Evolutionary conservation across 2,113 vertebrate species (phyloP), one percentile per base, ranked within the genome.

Genomic region (Cyrtonyx montezumae): DNA sequence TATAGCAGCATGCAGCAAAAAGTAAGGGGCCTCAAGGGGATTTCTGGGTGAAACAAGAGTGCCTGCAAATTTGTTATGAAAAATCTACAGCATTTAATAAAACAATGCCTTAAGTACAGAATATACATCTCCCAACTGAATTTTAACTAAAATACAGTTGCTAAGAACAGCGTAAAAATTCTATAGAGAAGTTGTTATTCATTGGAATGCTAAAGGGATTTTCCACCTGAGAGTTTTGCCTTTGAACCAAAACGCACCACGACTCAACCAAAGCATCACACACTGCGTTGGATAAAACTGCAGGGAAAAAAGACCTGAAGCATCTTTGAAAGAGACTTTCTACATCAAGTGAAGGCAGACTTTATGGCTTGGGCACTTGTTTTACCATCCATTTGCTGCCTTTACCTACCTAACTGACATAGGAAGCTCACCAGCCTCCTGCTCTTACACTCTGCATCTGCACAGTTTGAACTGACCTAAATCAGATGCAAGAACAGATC

Each of bases 321-420:
- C 14, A 48, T 45, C 74, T 66, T 76, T 36, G n/a, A 61, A 2
- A 1, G 55, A 25, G 80, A 61, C 23, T 37, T 76, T 73, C 53
- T 82, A 67, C 7, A 1, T 1, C 9, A 69, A 71, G 46, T 1
- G 28, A 90, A 23, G 32, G 23, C 37, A 34, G 32, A 49, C 66
- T 7, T 1, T 32, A 21, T 4, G 6, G 26, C 40, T 40, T 37
- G 49, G 34, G 4, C 0, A 2, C 30, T 56, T 37, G 48, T n/a
- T 68, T 84, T 51, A 30, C 46, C 20, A 45, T 22, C 3, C 11
- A 23, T 49, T 68, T 76, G 55, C 11, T 42, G 65, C 34, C 32
- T 84, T 77, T 2, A 61, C 15, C 25, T 69, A 78, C 79, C 53
- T 94, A 22, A 68, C 70, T 83, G 71, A 36, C 12, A 40, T 28